Base-by-base conservation (phyloP, 2,797 vertebrate species). In the Crossoptilon crossoptilon region DNA sequence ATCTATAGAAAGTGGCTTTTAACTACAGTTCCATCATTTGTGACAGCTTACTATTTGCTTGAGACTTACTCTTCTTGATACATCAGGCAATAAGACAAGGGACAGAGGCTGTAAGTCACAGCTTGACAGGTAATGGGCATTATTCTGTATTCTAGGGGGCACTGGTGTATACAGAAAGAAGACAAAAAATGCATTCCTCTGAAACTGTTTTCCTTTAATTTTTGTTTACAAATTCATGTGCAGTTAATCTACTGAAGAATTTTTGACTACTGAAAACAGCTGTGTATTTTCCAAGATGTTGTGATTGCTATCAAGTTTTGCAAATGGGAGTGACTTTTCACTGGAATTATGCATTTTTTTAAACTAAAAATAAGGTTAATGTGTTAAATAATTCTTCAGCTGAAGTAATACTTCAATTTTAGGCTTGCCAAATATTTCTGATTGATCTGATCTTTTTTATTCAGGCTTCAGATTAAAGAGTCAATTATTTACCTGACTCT, bases 321-420 rank as follows among this genome's bases (percentile, higher is more conserved):
- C 27, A 58, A 86, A 86, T 46, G 7, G 83, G 33, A 81, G 33
- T 71, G 62, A 66, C 16, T 84, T 90, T 84, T 84, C 10, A 4
- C 7, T 39, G 77, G 24, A 31, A 2, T n/a, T 23, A 15, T 95
- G 10, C 11, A 6, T 59, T 46, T 8, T 59, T 59, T 55, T 70
- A 80, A 56, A 39, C 33, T 74, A 77, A 80, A 79, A 77, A 63
- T 64, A 74, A 85, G 48, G 19, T 83, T 88, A 81, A 35, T 0
- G 0, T 1, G 2, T 55, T 91, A 88, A 93, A 79, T 84, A 82
- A 76, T 80, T 88, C 11, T 55, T 72, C 67, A 88, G 27, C 87
- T 76, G 60, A 84, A 73, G 8, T 59, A 39, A 16, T 90, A 67
- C 87, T 90, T 94, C 70, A 75, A 75, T 86, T 91, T 87, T 44